Base-by-base conservation (phyloP, 1,140 invertebrate species). In the Lordiphosa clarofinis region DNA sequence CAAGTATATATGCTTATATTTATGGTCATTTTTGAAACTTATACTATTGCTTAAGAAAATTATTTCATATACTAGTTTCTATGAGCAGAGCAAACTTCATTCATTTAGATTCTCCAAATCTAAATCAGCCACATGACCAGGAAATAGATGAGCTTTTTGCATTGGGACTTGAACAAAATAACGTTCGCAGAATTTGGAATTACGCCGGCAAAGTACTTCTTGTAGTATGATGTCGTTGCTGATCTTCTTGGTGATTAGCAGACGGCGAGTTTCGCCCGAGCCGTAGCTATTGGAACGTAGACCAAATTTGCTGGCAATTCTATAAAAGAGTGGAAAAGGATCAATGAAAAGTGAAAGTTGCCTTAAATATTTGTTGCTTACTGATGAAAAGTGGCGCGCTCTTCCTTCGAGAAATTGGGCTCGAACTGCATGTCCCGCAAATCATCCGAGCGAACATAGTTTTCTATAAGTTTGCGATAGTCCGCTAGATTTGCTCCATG, bases 351-450 rank as follows among this genome's bases (percentile, higher is more conserved):
- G 6, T 7, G 11, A 19, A 19, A 24, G 19, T 1, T 0, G 7
- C 19, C 15, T 9, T 2, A 13, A 2, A 8, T 3, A 0, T 8
- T 15, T 0, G 4, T n/a, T 5, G 79, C 88, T 87, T 89, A 92
- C 92, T 91, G 78, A 79, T 95, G 95, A 53, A 95, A 91, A 5
- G 89, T 64, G 5, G 91, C 92, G 37, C 94, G 90, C 82, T 96
- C 94, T 21, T 94, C 94, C 48, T 92, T 94, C 0, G 90, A 91
- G 78, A 95, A 95, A 40, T 94, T 92, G 0, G 90, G 88, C 12
- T 92, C 91, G 86, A 95, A 95, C 33, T 93, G 90, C 54, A 94
- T 75, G 68, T 92, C 93, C 1, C 92, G 89, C 62, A 91, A 90
- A 44, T 89, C 87, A 44, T 91, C 79, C 28, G 91, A 90, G 0